Percentiles rank a stretch among this genome's conserved stretches.
These are phyloP conservation scores for Lithophane leautieri DNA, from an alignment of 2,888 invertebrate genomes.

Conservation along the genomic window DNA sequence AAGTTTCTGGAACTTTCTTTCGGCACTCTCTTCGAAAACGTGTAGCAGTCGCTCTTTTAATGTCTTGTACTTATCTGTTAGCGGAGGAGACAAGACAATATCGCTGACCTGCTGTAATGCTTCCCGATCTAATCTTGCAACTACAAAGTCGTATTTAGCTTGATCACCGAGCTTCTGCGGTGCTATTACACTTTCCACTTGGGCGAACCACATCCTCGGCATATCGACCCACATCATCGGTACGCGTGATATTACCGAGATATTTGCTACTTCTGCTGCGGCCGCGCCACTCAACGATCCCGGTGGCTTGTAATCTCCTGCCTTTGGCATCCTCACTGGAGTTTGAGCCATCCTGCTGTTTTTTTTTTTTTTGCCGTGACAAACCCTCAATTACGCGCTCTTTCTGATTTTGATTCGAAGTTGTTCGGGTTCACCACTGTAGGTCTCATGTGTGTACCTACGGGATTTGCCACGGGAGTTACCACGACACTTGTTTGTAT, in stretches of 20 bases:
- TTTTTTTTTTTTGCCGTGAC: background rate
- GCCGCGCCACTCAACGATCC: no score
- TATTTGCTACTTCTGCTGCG: background rate
- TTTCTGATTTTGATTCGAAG: background rate
- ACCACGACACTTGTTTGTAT: no score
- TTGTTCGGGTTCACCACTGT: background rate
- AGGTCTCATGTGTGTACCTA: rapidly evolving
- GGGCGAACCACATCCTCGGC: background rate
- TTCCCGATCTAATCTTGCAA: background rate
- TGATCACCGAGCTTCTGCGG: background rate
- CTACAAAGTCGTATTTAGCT: background rate
- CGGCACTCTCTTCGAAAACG: background rate
- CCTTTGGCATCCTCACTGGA: background rate
- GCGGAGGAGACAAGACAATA: background rate
- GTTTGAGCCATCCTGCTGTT: background rate
- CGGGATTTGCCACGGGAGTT: background rate
- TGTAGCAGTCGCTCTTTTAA: background rate
- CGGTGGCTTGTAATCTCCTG: no score
- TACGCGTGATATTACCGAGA: background rate
- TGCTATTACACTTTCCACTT: background rate
- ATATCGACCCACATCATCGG: background rate
- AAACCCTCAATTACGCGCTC: background rate
- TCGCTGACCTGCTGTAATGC: background rate
- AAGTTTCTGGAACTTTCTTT: background rate
- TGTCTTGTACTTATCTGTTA: background rate